phyloP scores from a whole-genome alignment of 2,797 vertebrate species.

The Lacerta bilineata region DNA sequence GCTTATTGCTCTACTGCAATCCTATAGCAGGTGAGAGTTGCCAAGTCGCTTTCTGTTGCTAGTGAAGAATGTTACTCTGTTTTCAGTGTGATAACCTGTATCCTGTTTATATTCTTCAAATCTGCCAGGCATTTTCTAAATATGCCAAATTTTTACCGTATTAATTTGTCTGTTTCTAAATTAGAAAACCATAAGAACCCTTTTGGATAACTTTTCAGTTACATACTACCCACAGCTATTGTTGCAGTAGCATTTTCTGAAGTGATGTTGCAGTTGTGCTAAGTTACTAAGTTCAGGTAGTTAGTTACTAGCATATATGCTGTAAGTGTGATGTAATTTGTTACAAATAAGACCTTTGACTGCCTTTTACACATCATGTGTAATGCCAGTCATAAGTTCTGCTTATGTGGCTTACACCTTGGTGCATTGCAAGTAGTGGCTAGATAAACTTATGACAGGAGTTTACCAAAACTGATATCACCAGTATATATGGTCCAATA shows the following conservation, averaged over 20 bases:
- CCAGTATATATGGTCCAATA: neutral
- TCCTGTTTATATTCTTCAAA: neutral
- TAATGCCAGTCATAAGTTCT: neutral
- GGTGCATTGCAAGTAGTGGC: neutral
- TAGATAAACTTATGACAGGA: neutral
- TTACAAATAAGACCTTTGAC: neutral
- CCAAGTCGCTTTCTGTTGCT: neutral
- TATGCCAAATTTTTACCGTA: neutral
- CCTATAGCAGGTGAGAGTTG: neutral
- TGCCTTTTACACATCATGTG: neutral
- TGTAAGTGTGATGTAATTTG: neutral
- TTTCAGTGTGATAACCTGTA: neutral
- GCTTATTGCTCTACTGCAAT: neutral
- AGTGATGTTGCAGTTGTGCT: neutral
- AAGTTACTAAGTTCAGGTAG: neutral
- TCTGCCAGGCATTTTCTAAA: neutral
- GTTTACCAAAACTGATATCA: slow-evolving; percentile 8
- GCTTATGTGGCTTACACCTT: neutral
- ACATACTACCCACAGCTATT: neutral
- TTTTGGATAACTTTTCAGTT: neutral
- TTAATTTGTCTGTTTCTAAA: neutral
- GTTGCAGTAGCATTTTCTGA: slow-evolving; percentile 1
- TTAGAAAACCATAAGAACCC: neutral
- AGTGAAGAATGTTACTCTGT: neutral
- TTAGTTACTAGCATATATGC: neutral